Evolutionary conservation across 2,888 invertebrate species (phyloP), one percentile per base, ranked within the genome.

Genomic region (Podotricha telesiphe): DNA sequence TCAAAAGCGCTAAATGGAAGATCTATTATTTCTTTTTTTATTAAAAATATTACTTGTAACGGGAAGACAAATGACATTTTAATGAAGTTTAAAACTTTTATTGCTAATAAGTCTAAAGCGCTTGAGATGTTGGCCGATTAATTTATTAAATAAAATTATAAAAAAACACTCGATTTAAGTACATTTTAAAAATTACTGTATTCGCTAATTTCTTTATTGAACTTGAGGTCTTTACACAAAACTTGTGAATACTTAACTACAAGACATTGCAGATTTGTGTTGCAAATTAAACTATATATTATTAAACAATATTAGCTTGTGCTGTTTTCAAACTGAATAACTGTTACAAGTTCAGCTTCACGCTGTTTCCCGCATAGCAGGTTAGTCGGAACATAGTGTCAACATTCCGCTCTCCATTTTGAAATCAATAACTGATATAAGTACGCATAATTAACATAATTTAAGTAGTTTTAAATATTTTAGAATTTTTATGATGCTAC

Each of bases 191-290:
- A 34, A 28, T 50, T 19, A 37, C 50, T 47, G 28, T 34, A 62
- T 62, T 50, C 2, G 15, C 28, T 28, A 53, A 53, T 58, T 37
- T 37, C 40, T 67, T 66, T 48, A 11, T 10, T 19, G 19, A 13
- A 34, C 55, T 50, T 48, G 48, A 66, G n/a, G 40, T 15, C 13
- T 13, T 19, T 37, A 53, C 56, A 19, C 37, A 47, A 48, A 65
- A 53, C n/a, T 47, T 17, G 19, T 53, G 50, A 47, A 59, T 17
- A 50, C n/a, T 50, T 40, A 45, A 45, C 53, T 61, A 22, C 62
- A 62, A 59, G 42, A 37, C 37, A 45, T 48, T 37, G 61, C 56
- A 71, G 61, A 55, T 56, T 70, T 73, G 71, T 71, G 68, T n/a
- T n/a, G 67, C 68, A 51, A 63, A 51, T 67, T 47, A 37, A n/a